Percentiles rank a stretch among this genome's conserved stretches.
These are phyloP conservation scores for Nerophis lumbriciformis DNA, from an alignment of 2,113 vertebrate species.

Conservation along the genomic window DNA sequence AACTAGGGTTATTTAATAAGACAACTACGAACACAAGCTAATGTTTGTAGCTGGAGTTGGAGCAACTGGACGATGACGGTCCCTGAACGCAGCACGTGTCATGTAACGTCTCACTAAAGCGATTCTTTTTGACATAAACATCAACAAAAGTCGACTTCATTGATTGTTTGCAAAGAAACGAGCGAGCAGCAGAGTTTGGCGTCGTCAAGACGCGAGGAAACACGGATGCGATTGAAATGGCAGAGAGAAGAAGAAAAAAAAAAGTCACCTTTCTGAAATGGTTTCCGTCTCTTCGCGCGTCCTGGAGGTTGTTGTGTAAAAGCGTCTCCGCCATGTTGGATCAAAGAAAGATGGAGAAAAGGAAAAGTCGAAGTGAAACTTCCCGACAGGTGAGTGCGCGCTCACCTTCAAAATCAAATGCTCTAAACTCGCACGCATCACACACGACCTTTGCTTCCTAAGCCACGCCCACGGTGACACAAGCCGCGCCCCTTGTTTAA, in stretches of 20 bases:
- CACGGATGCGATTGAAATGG: not conserved
- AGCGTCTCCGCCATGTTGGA: constrained; percentile 70
- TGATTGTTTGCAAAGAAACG: no score
- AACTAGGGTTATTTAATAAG: no score
- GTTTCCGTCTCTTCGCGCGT: constrained; percentile 47
- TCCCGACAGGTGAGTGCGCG: constrained; percentile 41
- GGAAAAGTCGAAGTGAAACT: not conserved
- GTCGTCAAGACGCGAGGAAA: not conserved
- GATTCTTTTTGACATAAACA: no score
- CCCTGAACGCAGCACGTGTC: no score
- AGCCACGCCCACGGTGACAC: no score
- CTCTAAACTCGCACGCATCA: not conserved
- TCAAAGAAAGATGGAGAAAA: not conserved
- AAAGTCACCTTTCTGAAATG: constrained; percentile 71
- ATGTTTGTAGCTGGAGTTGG: no score
- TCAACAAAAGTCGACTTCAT: no score
- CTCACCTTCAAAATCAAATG: not conserved
- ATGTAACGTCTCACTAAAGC: no score
- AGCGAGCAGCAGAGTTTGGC: no score
- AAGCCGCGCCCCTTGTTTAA: no score
- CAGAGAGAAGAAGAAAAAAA: not conserved
- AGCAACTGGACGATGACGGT: no score
- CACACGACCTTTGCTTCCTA: not conserved
- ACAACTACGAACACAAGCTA: no score
- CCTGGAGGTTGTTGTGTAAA: constrained; percentile 61